Base-by-base conservation (phyloP, 2,888 invertebrate genomes). In the Micropterix aruncella region DNA sequence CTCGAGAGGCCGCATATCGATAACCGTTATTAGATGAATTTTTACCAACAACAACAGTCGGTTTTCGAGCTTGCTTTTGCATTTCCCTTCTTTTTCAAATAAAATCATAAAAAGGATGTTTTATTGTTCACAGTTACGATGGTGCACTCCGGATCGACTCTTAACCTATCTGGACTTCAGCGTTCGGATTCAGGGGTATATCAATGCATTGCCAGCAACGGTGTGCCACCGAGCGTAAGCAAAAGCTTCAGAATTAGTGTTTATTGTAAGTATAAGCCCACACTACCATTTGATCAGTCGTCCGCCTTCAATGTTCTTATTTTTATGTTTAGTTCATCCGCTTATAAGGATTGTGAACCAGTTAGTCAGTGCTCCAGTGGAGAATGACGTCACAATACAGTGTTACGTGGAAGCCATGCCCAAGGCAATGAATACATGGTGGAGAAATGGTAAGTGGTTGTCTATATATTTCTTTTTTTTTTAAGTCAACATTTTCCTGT, bases 381-480 rank as follows among this genome's bases (percentile, higher is more conserved):
- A 83, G 52, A 80, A 80, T 63, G 82, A 88, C 62, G 87, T 89
- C 19, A 77, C 81, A 41, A 72, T 92, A 50, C 83, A 86, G 59
- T 92, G 91, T 63, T 79, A 82, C 64, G 85, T 90, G 18, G 91
- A 92, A 61, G 86, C 89, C 9, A 86, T 86, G 44, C 90, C 91
- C 27, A 83, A 80, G 59, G 82, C 90, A 19, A 79, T 90, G 61
- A 86, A 85, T 62, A 84, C 82, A 51, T 92, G 91, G 91, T 27
- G 27, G 27, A 27, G 27, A 27, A 27, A 27, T 27, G 27, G 27
- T 27, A 27, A 27, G 27, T 27, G 27, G 5, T 27, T n/a, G n/a
- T n/a, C n/a, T n/a, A n/a, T n/a, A n/a, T n/a, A n/a, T n/a, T n/a
- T n/a, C n/a, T n/a, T n/a, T n/a, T n/a, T n/a, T n/a, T n/a, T n/a